Conservation (phyloP, 2,888 invertebrate species). For the Apeira syringaria region DNA sequence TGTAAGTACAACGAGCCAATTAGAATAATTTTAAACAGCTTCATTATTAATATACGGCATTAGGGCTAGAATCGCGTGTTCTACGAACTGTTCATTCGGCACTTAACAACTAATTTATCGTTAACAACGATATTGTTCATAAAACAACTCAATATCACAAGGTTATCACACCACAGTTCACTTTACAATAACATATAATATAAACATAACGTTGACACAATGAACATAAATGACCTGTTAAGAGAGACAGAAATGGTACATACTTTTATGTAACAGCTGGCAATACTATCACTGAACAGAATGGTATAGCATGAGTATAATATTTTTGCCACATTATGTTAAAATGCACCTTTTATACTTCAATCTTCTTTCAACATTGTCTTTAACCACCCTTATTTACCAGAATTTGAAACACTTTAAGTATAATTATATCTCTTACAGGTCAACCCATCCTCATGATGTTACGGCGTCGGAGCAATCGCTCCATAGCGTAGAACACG, state of each 20-base stretch:
- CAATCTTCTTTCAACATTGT: too few species aligned
- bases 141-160: conserved; percentile 64
- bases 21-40: conserved; percentile 51
- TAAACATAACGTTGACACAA: conserved; percentile 30
- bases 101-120: conserved; percentile 56
- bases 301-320: neutral
- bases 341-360: too few species aligned
- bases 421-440: conserved; percentile 6
- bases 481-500: conserved; percentile 82
- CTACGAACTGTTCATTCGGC: conserved; percentile 65
- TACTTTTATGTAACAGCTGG: conserved; percentile 1
- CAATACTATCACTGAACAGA: neutral
- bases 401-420: neutral
- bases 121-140: conserved; percentile 46
- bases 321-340: too few species aligned
- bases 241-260: neutral
- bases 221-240: conserved; percentile 13
- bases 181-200: conserved; percentile 33
- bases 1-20: conserved; percentile 77
- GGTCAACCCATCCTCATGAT: conserved; percentile 79
- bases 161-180: conserved; percentile 58
- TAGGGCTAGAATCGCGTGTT: conserved; percentile 71
- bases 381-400: too few species aligned
- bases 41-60: conserved; percentile 43
- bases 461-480: conserved; percentile 74